These are phyloP conservation scores for Rattus norvegicus DNA, from an alignment of 2,113 vertebrate genomes.

Conservation along the genomic window DNA sequence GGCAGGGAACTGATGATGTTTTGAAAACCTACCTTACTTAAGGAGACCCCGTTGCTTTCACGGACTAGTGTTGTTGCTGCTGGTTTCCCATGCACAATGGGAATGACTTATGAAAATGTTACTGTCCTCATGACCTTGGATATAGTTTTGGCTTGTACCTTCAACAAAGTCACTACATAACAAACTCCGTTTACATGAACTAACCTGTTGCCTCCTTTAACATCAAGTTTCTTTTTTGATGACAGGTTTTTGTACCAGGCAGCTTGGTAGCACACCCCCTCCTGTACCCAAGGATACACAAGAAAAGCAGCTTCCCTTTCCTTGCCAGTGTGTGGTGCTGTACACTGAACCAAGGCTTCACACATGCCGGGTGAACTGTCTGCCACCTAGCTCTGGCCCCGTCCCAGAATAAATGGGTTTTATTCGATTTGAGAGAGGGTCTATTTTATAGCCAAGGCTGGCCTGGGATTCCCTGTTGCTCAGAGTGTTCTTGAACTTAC, in stretches of 20 bases:
- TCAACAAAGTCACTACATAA: rapidly evolving
- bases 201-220: neutral
- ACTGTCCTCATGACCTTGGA: neutral
- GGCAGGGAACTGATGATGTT: neutral
- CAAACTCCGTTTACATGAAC: neutral
- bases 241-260: neutral
- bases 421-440: neutral
- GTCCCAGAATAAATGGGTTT: no score
- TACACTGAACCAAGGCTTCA: neutral
- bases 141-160: neutral
- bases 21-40: neutral
- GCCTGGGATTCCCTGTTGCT: neutral
- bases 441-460: neutral
- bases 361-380: neutral
- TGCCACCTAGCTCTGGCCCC: neutral
- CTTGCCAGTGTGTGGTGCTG: neutral
- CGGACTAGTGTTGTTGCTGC: neutral
- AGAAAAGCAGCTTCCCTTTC: neutral
- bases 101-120: neutral
- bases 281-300: neutral
- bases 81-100: neutral
- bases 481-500: neutral
- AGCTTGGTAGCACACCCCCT: neutral
- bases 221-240: neutral
- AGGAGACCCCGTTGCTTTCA: neutral